Base-by-base conservation (phyloP, 2,888 invertebrate species). In the Hipparchia semele region DNA sequence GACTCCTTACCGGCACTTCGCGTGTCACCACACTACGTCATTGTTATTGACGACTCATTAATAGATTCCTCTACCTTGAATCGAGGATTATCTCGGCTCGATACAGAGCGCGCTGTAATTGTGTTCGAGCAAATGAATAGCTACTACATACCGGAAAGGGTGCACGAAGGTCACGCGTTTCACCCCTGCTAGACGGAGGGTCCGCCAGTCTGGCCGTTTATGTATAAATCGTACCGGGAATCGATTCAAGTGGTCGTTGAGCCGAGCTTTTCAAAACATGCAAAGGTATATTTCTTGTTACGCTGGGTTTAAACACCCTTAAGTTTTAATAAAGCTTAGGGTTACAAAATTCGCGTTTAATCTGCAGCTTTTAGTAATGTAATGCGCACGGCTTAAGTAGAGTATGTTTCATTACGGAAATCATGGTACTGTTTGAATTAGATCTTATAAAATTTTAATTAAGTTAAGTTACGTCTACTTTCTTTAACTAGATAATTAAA, bases 101-200 rank as follows among this genome's bases (percentile, higher is more conserved):
- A 62, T 68, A 59, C 46, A 64, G 39, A 51, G n/a, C 60, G 51
- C 69, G 46, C 65, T 60, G 60, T 45, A 71, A 74, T 61, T 59
- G 71, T 51, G 56, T 59, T 66, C 53, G 60, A 53, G 56, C 54
- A 54, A 56, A 67, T 51, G 61, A 65, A 60, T 56, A 71, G 53
- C n/a, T 73, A 72, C n/a, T 73, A 72, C 70, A 68, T 60, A 68
- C 78, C 61, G 74, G 75, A 75, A 77, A 80, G 84, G 83, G 83
- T 80, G 79, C 79, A 73, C 73, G 80, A 81, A 83, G 92, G 92
- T 88, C 89, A 81, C 76, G 73, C 79, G 83, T 82, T 80, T 83
- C 87, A 83, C 90, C 90, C 91, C 80, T 80, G 80, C 87, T 86
- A 91, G 90, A 91, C 91, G 79, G 83, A 85, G 90, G 91, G 92